Percentiles rank a stretch among this genome's conserved stretches.
phyloP scores from a whole-genome alignment of 2,888 invertebrate genomes.

The Agriopis leucophaearia region DNA sequence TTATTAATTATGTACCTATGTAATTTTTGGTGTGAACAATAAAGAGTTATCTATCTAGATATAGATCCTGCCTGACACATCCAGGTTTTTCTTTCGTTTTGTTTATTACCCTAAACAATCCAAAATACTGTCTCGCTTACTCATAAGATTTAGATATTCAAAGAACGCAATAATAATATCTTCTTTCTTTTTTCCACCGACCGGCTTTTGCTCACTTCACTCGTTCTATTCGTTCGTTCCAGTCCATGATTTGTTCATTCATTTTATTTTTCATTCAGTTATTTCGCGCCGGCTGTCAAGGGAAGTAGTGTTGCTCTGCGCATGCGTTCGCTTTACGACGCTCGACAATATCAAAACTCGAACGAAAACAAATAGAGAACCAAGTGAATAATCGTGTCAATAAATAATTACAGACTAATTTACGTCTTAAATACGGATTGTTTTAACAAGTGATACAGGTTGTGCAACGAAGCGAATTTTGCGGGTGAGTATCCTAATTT shows the following conservation, averaged over 20 bases:
- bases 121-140: conserved; percentile 23
- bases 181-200: conserved; percentile 22
- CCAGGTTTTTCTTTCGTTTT: conserved; percentile 25
- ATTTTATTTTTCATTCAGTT: conserved; percentile 53
- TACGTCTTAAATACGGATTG: conserved; percentile 18
- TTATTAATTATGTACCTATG: too few relatives aligned
- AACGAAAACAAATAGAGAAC: conserved; percentile 75
- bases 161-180: conserved; percentile 18
- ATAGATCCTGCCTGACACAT: conserved; percentile 20
- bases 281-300: conserved; percentile 67
- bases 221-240: conserved; percentile 32
- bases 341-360: conserved; percentile 70
- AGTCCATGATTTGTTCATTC: conserved; percentile 30
- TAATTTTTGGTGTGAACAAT: too few relatives aligned
- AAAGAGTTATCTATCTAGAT: too few relatives aligned
- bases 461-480: conserved; percentile 69
- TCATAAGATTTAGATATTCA: conserved; percentile 6
- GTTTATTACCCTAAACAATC: conserved; percentile 1
- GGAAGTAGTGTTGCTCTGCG: conserved; percentile 62
- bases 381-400: conserved; percentile 72
- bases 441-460: conserved; percentile 45
- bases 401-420: conserved; percentile 40
- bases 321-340: conserved; percentile 65
- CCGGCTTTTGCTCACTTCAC: conserved; percentile 11
- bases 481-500: conserved; percentile 73